Base-by-base conservation (phyloP, 2,888 invertebrate species). In the Nesidiocoris tenuis region DNA sequence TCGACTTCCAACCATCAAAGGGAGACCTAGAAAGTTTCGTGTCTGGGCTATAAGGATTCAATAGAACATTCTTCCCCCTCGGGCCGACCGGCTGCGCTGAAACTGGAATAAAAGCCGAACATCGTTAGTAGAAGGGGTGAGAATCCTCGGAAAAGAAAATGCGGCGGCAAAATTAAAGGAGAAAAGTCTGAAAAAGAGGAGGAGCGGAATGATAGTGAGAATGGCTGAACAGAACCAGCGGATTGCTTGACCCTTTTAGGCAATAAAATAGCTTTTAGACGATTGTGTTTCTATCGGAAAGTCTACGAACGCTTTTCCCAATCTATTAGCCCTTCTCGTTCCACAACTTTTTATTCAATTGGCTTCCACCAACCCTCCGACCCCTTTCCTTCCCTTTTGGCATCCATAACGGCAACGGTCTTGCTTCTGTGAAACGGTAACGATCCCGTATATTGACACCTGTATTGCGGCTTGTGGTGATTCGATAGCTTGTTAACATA, bases 201-300 rank as follows among this genome's bases (percentile, higher is more conserved):
- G 39, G 39, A 39, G 12, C 12, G 39, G 39, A 39, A 39, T 39
- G 39, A 12, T 39, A 39, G 39, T 39, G 39, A 39, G 39, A 39
- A 39, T 12, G 39, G 39, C 12, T 39, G 39, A 39, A n/a, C n/a
- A n/a, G 39, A 39, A 39, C 39, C 39, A 39, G 39, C 12, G 39
- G 39, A 39, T 39, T 25, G 61, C 59, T 75, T 65, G 65, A 66
- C 66, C 66, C 74, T 75, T 66, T 66, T 57, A 23, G 74, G 66
- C 74, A 23, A 66, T 75, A 75, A 75, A 75, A 75, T 66, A 75
- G 66, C 74, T 75, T 75, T 75, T 75, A 75, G 74, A 75, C 66
- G 74, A 75, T 75, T 75, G 74, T 75, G 65, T 75, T 66, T 75
- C 72, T 72, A 72, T 72, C 72, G 71, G 67, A 17, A 54, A 55